Percentiles rank a stretch among this genome's conserved stretches.
Conservation (phyloP, 2,888 invertebrate species). For the Nasonovia ribisnigri region DNA sequence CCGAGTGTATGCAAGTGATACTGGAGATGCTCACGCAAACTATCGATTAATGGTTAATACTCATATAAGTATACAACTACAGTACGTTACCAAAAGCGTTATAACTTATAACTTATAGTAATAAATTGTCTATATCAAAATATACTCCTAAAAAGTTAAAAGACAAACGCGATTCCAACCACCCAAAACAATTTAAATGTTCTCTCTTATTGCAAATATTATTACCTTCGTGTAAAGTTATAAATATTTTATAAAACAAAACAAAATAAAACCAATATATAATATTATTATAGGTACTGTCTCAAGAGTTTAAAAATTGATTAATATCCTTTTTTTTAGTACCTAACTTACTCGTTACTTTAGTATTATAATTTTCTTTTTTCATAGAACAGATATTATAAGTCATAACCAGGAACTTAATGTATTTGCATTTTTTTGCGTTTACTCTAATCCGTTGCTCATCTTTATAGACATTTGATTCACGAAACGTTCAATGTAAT, state of each 20-base stretch:
- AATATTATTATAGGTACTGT: too few relatives aligned
- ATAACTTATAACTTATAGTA: not conserved
- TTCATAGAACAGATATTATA: too few relatives aligned
- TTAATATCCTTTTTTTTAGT: not conserved
- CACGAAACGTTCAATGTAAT: too few relatives aligned
- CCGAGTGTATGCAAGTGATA: too few relatives aligned
- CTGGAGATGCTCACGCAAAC: not conserved
- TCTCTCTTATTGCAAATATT: not conserved
- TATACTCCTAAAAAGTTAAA: not conserved
- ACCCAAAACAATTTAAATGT: not conserved
- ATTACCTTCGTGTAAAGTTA: not conserved
- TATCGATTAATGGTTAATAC: not conserved
- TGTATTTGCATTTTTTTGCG: too few relatives aligned
- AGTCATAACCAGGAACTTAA: too few relatives aligned
- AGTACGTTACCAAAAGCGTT: not conserved
- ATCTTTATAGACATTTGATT: too few relatives aligned
- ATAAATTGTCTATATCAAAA: not conserved
- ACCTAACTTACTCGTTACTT: not conserved
- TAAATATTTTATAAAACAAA: not conserved
- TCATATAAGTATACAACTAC: not conserved
- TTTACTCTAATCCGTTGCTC: too few relatives aligned
- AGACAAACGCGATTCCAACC: not conserved
- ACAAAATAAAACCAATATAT: not conserved
- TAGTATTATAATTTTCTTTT: too few relatives aligned
- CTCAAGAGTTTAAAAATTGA: not conserved